Conservation (phyloP, 2,797 vertebrate genomes). For the Enoplosus armatus region DNA sequence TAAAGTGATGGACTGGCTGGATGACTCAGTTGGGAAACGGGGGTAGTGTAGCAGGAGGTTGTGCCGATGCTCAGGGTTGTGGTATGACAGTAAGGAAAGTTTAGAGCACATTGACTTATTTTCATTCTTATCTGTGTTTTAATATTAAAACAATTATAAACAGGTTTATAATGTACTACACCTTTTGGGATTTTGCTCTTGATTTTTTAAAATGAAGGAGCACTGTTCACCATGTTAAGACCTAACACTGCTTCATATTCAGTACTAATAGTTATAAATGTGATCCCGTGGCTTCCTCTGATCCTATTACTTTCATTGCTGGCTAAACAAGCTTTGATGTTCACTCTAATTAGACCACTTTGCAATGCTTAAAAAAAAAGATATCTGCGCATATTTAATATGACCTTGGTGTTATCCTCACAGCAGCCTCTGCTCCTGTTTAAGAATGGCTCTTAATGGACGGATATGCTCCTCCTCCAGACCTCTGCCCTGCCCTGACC, state of each 20-base stretch:
- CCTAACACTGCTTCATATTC: background rate
- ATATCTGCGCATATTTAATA: slow-evolving; percentile 49
- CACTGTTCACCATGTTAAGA: background rate
- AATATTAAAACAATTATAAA: background rate
- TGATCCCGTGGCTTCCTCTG: slow-evolving; percentile 41
- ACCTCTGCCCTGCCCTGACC: slow-evolving; percentile 20
- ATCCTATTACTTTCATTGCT: slow-evolving; percentile 39
- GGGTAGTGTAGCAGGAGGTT: background rate
- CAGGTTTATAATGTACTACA: background rate
- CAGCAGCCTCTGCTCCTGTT: slow-evolving; percentile 49
- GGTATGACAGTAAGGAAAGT: background rate
- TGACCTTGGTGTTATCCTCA: slow-evolving; percentile 65
- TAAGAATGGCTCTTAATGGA: slow-evolving; percentile 50
- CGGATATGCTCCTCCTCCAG: slow-evolving; percentile 43
- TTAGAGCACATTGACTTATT: background rate
- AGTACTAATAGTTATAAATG: slow-evolving; percentile 37
- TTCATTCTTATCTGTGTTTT: slow-evolving; percentile 3
- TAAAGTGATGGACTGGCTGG: background rate
- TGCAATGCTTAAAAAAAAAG: slow-evolving; percentile 45
- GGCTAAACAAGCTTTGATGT: slow-evolving; percentile 55
- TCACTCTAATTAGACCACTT: slow-evolving; percentile 66
- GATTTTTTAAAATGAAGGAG: background rate
- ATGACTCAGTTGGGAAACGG: background rate
- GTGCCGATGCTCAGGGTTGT: background rate
- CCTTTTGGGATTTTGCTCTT: background rate